These are phyloP conservation scores for Thaumatotibia leucotreta DNA, from an alignment of 1,140 invertebrate species.

Conservation along the genomic window DNA sequence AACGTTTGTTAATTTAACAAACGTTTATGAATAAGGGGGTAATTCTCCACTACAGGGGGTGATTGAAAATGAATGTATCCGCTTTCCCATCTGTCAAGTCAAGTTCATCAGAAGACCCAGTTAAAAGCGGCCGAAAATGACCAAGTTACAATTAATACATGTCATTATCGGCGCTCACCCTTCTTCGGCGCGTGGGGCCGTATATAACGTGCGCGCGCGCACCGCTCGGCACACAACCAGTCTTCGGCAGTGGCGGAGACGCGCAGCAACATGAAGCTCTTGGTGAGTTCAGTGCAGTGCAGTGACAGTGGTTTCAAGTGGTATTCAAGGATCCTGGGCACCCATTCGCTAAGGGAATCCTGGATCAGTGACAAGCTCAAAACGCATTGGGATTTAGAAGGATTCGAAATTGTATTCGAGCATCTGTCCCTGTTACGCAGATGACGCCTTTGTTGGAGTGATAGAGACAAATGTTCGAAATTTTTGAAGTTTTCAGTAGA, in stretches of 20 bases:
- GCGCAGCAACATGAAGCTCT: slow-evolving; percentile 65
- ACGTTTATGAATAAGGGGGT: too few relatives aligned
- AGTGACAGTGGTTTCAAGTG: slow-evolving; percentile 34
- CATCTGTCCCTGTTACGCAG: too few relatives aligned
- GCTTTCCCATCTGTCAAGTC: neutral
- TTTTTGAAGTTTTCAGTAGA: too few relatives aligned
- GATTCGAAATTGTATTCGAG: too few relatives aligned
- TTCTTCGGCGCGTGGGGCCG: slow-evolving; percentile 49
- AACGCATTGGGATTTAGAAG: too few relatives aligned
- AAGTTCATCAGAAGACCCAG: slow-evolving; percentile 3
- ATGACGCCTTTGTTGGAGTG: too few relatives aligned
- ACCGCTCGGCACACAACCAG: slow-evolving; percentile 55
- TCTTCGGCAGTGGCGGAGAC: slow-evolving; percentile 67
- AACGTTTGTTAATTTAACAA: too few relatives aligned
- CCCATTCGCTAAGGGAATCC: neutral
- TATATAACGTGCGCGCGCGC: slow-evolving; percentile 52
- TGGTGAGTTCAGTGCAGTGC: slow-evolving; percentile 56
- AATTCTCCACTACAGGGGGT: too few relatives aligned
- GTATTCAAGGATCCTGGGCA: neutral
- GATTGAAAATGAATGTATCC: neutral
- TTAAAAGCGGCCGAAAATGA: slow-evolving; percentile 13
- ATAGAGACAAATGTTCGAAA: too few relatives aligned
- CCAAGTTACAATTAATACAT: slow-evolving; percentile 26
- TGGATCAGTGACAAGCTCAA: too few relatives aligned
- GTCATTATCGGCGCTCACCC: slow-evolving; percentile 54